Percentiles rank a stretch among this genome's conserved stretches.
Conservation (phyloP, 2,113 vertebrate species). For the Hucho hucho region DNA sequence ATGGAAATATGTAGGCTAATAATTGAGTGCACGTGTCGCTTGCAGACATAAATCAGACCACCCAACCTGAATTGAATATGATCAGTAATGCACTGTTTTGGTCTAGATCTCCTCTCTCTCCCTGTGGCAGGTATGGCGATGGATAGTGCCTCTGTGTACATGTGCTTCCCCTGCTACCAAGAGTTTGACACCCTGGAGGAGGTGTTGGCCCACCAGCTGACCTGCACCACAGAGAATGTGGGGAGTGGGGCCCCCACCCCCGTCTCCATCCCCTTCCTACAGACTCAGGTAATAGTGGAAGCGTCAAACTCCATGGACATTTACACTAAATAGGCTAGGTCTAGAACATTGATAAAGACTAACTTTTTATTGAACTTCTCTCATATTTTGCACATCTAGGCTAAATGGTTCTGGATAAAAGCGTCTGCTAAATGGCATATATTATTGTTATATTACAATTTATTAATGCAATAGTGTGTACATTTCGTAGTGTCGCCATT, state of each 20-base stretch:
- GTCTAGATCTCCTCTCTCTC: neutral
- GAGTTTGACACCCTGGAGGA: slow-evolving; percentile 86
- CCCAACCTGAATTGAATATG: too few relatives aligned
- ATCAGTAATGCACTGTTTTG: too few relatives aligned
- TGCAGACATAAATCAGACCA: too few relatives aligned
- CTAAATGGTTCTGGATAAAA: too few relatives aligned
- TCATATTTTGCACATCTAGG: too few relatives aligned
- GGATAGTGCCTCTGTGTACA: slow-evolving; percentile 81
- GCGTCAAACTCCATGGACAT: neutral
- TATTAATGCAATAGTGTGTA: slow-evolving; percentile 9
- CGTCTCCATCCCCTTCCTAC: slow-evolving; percentile 38
- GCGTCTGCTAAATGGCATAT: neutral
- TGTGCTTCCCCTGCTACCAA: slow-evolving; percentile 91
- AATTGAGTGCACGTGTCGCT: too few relatives aligned
- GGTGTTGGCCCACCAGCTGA: slow-evolving; percentile 86
- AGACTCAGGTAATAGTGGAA: slow-evolving; percentile 50
- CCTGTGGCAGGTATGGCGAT: slow-evolving; percentile 41
- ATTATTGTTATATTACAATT: neutral
- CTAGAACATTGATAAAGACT: too few relatives aligned
- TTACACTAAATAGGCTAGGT: too few relatives aligned
- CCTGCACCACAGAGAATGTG: slow-evolving; percentile 74
- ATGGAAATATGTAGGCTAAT: too few relatives aligned
- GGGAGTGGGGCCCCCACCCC: slow-evolving; percentile 31
- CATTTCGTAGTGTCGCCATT: slow-evolving; percentile 31
- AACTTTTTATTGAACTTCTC: too few relatives aligned